Conservation (phyloP, 2,888 invertebrate genomes). For the Endomychus coccineus region DNA sequence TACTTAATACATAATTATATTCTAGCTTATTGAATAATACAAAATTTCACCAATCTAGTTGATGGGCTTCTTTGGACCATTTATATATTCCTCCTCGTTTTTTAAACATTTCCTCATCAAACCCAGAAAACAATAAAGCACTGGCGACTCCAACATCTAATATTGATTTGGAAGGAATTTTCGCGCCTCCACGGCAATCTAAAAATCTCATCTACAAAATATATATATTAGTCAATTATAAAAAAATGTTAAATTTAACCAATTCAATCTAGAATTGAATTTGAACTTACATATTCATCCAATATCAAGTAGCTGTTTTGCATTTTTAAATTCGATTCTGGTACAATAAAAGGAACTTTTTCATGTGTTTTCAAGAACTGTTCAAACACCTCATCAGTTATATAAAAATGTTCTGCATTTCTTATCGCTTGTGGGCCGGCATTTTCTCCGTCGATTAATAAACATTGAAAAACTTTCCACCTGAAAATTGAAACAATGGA, state of each 20-base stretch:
- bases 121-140: conserved; percentile 44
- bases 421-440: conserved; percentile 42
- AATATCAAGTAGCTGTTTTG: conserved; percentile 48
- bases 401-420: conserved; percentile 44
- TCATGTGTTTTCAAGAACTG: conserved; percentile 43
- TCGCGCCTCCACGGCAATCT: conserved; percentile 42
- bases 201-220: conserved; percentile 47
- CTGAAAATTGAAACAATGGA: conserved; percentile 20
- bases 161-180: conserved; percentile 45
- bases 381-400: conserved; percentile 42
- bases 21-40: no score
- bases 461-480: conserved; percentile 47
- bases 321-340: conserved; percentile 47
- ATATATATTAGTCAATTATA: no score
- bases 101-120: conserved; percentile 47
- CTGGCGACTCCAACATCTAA: conserved; percentile 45
- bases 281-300: conserved; percentile 45
- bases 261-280: conserved; percentile 6
- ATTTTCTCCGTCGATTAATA: conserved; percentile 48
- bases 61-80: conserved; percentile 43
- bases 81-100: conserved; percentile 47
- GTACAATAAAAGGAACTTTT: conserved; percentile 41
- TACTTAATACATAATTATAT: no score
- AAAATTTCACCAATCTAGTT: conserved; percentile 30
- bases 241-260: conserved; percentile 1